These are phyloP conservation scores for Pocillopora meandrina DNA, from an alignment of 92 coral and sea anemone genomes.

Conservation along the genomic window DNA sequence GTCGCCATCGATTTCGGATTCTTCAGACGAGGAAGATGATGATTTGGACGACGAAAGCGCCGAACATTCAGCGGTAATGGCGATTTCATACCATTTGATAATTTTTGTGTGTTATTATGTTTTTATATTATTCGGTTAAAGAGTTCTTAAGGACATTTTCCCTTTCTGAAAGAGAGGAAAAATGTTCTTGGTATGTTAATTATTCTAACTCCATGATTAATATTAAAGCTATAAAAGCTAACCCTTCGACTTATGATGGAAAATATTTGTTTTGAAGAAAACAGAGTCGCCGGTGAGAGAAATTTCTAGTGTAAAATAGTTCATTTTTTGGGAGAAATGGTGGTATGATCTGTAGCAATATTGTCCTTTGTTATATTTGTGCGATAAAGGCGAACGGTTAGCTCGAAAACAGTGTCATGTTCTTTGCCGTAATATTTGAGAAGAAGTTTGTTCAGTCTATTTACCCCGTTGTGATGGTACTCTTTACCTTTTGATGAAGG, in stretches of 20 bases:
- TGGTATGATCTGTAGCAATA: neutral
- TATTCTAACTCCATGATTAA: conserved; percentile 73
- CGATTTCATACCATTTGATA: conserved; percentile 27
- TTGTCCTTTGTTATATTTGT: neutral
- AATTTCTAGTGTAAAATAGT: neutral
- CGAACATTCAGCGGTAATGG: conserved; percentile 88
- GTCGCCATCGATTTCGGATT: conserved; percentile 98
- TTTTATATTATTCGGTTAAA: neutral
- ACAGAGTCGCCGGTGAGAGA: conserved; percentile 20
- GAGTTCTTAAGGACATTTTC: conserved; percentile 28
- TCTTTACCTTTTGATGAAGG: conserved; percentile 2
- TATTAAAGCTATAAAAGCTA: conserved; percentile 76
- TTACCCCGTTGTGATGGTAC: conserved; percentile 32
- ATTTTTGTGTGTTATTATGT: neutral
- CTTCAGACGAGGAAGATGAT: conserved; percentile 96
- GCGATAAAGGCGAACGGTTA: conserved; percentile 14
- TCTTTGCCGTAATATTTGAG: conserved; percentile 30
- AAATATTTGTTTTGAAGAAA: conserved; percentile 68
- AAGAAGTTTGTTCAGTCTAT: conserved; percentile 44
- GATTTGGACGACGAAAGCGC: conserved; percentile 90
- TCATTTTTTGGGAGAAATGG: neutral
- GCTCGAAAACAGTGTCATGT: neutral
- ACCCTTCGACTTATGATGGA: conserved; percentile 66
- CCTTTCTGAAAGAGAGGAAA: conserved; percentile 21
- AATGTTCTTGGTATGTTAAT: conserved; percentile 58